These are phyloP conservation scores for Dendrocincla tyrannina DNA, from an alignment of 2,797 vertebrate genomes.

Conservation along the genomic window DNA sequence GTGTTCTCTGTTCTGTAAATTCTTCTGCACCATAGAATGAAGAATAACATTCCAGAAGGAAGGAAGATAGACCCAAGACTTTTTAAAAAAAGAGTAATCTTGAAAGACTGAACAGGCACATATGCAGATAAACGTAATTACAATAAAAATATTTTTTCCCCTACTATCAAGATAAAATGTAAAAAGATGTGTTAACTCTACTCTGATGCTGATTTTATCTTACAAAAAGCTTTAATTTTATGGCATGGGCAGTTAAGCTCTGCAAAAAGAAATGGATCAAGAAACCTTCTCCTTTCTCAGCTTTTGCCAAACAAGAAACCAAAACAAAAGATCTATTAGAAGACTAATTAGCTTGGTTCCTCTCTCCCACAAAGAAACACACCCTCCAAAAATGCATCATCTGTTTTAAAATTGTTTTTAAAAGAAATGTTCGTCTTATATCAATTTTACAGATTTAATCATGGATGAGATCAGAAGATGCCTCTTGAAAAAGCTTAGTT, in stretches of 20 bases:
- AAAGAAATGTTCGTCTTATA: background rate
- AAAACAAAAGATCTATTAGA: background rate
- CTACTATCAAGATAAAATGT: background rate
- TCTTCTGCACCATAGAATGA: background rate
- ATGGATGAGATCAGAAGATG: background rate
- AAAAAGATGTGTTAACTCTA: background rate
- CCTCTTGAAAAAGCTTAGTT: background rate
- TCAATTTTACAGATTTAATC: background rate
- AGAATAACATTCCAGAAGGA: background rate
- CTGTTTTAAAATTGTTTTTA: background rate
- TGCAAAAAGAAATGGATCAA: background rate
- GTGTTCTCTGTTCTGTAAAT: background rate
- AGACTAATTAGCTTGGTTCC: background rate
- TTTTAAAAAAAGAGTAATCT: background rate
- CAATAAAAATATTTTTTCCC: background rate
- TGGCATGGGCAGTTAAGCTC: background rate
- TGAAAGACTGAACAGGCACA: background rate
- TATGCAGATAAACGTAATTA: background rate
- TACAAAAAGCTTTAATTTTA: background rate
- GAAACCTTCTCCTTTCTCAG: background rate
- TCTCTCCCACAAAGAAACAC: background rate
- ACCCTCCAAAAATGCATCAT: background rate
- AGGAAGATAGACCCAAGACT: background rate
- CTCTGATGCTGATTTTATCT: background rate
- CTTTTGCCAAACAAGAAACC: background rate